These are phyloP conservation scores for Emydoidea blandingii DNA, from an alignment of 2,797 vertebrate genomes.

Conservation along the genomic window DNA sequence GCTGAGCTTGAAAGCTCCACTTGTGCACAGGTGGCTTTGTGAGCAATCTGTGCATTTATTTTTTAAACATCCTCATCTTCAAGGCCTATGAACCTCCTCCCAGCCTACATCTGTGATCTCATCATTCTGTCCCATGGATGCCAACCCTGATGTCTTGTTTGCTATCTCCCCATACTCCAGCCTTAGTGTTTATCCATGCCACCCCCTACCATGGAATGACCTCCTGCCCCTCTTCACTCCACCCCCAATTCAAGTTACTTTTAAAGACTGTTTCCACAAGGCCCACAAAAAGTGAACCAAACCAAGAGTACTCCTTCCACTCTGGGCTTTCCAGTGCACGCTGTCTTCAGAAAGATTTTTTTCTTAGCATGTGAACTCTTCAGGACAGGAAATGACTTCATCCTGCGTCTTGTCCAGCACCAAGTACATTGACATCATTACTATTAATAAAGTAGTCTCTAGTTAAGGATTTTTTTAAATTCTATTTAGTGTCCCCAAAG, in stretches of 20 bases:
- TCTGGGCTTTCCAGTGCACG: not conserved
- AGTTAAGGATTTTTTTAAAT: not conserved
- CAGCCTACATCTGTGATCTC: not conserved
- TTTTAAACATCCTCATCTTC: not conserved
- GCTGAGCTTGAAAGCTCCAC: not conserved
- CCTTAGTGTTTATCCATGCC: not conserved
- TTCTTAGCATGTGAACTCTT: not conserved
- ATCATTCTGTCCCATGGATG: not conserved
- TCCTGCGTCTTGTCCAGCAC: fast-evolving
- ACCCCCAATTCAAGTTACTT: not conserved
- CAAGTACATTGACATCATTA: not conserved
- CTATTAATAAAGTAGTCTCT: not conserved
- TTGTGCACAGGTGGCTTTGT: not conserved
- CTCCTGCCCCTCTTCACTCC: not conserved
- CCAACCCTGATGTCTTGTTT: not conserved
- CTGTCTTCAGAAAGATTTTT: not conserved
- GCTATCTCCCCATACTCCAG: not conserved
- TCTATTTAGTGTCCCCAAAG: fast-evolving
- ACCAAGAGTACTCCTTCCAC: fast-evolving
- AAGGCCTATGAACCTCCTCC: not conserved
- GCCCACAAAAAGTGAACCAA: not conserved
- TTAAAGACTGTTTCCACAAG: not conserved
- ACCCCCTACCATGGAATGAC: not conserved
- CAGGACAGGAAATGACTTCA: not conserved
- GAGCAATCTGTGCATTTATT: not conserved